phyloP scores from a whole-genome alignment of 2,888 invertebrate genomes.

The Agrenia bidenticulata region DNA sequence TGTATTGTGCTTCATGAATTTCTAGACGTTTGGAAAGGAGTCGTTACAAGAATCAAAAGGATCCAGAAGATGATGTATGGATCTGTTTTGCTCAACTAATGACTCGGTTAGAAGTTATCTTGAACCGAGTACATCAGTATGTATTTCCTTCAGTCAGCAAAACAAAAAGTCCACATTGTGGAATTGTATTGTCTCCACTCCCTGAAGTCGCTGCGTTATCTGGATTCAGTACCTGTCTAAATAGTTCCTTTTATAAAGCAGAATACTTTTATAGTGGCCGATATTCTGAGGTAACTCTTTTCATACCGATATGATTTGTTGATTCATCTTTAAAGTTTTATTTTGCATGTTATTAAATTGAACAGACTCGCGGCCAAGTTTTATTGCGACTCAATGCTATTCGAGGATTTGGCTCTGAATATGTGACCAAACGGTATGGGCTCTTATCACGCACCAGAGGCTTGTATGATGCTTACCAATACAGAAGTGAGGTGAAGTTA shows the following conservation, averaged over 20 bases:
- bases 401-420: not conserved
- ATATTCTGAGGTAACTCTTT: not conserved
- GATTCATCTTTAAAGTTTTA: too few species aligned
- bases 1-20: slow-evolving; percentile 10
- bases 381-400: not conserved
- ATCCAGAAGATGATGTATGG: slow-evolving; percentile 34
- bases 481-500: not conserved
- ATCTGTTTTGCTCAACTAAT: slow-evolving; percentile 27
- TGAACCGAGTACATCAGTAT: not conserved
- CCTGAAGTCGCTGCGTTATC: not conserved
- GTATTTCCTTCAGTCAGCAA: slow-evolving; percentile 2
- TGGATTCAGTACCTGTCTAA: not conserved
- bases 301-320: too few species aligned
- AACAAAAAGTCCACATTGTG: not conserved
- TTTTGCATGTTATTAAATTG: too few species aligned
- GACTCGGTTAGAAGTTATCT: slow-evolving; percentile 8
- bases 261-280: not conserved
- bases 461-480: not conserved
- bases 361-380: not conserved
- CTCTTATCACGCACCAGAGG: not conserved
- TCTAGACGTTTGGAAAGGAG: slow-evolving; percentile 28
- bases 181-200: not conserved
- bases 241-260: not conserved
- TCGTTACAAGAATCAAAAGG: slow-evolving; percentile 20
- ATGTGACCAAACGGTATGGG: not conserved